Conservation (phyloP, 2,113 vertebrate genomes). For the Cichladusa arquata region DNA sequence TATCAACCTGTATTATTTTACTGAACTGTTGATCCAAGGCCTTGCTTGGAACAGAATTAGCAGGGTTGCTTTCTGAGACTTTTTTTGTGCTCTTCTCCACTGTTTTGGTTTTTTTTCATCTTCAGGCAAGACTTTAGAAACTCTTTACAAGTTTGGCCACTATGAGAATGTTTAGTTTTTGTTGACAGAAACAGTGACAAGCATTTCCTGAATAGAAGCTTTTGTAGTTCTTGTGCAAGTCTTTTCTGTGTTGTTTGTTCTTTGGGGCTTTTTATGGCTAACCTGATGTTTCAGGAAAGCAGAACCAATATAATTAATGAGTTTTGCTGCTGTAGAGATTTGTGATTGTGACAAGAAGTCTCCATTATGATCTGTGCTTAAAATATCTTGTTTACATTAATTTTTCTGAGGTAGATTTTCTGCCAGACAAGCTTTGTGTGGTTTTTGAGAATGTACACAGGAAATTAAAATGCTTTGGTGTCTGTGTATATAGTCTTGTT, state of each 20-base stretch:
- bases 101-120: background rate
- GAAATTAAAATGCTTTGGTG: background rate
- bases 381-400: background rate
- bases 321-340: background rate
- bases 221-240: background rate
- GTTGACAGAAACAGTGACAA: background rate
- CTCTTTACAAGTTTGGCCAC: background rate
- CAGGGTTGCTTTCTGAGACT: background rate
- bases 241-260: background rate
- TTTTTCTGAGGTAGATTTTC: background rate
- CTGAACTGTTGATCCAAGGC: background rate
- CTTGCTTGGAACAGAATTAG: background rate
- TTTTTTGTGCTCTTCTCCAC: background rate
- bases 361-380: background rate
- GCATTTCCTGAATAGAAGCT: background rate
- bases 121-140: background rate
- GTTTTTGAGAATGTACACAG: background rate
- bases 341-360: background rate
- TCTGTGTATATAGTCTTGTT: background rate
- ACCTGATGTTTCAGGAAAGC: background rate
- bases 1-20: background rate
- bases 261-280: background rate
- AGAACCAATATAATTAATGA: background rate
- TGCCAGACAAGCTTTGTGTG: background rate
- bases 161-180: background rate